A percentile compares a stretch with the other conserved stretches of the same genome.
Evolutionary conservation across 2,113 vertebrate genomes (phyloP).

Genomic region (Toxostoma redivivum): DNA sequence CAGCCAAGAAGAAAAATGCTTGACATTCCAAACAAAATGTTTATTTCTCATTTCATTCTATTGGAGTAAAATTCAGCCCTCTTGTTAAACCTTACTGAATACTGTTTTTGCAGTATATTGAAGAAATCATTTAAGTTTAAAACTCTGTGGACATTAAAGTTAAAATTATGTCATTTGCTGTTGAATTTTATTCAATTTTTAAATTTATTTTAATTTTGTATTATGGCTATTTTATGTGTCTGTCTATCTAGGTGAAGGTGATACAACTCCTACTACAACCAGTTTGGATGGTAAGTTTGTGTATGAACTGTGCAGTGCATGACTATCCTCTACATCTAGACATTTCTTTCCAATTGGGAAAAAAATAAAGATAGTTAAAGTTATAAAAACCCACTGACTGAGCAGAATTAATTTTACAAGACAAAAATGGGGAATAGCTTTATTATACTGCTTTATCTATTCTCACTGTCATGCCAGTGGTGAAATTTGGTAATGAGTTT

Average conservation of each 20-base stretch:
- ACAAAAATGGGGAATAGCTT: not conserved
- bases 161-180: not conserved
- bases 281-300: conserved; percentile 68
- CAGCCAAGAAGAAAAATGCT: not conserved
- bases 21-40: not conserved
- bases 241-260: conserved; percentile 73
- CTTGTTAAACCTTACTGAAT: not conserved
- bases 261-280: conserved; percentile 70
- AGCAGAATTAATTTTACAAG: not conserved
- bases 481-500: not conserved
- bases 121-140: not conserved
- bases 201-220: not conserved
- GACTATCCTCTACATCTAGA: not conserved
- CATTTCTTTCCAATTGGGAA: not conserved
- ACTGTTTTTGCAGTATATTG: not conserved
- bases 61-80: not conserved
- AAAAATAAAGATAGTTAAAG: not conserved
- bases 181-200: not conserved
- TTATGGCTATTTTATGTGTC: conserved; percentile 1
- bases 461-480: not conserved
- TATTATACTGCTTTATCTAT: not conserved
- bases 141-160: not conserved
- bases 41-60: not conserved
- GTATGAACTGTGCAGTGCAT: not conserved
- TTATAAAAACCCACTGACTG: not conserved